Conservation (phyloP, 2,888 invertebrate genomes). For the Phanerotoma sp. region DNA sequence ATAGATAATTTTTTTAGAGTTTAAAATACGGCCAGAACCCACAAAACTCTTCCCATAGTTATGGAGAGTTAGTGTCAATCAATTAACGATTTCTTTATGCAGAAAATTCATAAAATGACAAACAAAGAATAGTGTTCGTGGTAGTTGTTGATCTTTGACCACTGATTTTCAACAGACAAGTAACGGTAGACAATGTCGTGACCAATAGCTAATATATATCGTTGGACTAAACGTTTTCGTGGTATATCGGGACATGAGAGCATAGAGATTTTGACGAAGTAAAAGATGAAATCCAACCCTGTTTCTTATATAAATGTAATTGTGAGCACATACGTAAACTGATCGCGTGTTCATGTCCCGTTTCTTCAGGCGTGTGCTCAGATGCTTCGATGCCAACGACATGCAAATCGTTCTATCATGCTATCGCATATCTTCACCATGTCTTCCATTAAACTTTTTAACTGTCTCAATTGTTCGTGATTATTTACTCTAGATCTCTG, state of each 20-base stretch:
- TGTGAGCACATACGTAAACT: neutral
- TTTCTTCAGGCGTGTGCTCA: constrained; percentile 4
- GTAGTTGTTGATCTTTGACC: constrained; percentile 35
- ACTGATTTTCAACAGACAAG: constrained; percentile 40
- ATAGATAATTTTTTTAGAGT: no score
- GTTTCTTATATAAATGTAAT: constrained; percentile 1
- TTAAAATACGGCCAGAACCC: no score
- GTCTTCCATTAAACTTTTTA: neutral
- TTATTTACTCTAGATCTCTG: no score
- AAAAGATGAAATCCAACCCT: neutral
- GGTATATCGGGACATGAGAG: constrained; percentile 13
- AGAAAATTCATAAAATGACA: constrained; percentile 5
- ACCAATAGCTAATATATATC: constrained; percentile 51
- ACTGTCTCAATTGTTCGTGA: neutral
- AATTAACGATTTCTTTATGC: neutral
- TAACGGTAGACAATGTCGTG: constrained; percentile 55
- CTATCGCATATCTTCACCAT: neutral
- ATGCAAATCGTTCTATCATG: constrained; percentile 7
- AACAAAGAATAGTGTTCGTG: constrained; percentile 26
- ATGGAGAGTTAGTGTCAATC: no score
- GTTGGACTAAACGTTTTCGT: constrained; percentile 45
- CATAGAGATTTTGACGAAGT: neutral
- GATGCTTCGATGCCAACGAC: neutral
- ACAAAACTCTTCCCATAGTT: no score
- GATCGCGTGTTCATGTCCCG: constrained; percentile 14